Percentiles rank a stretch among this genome's conserved stretches.
Evolutionary conservation across 2,797 vertebrate species (phyloP).

Genomic region (Sebastes itinus): DNA sequence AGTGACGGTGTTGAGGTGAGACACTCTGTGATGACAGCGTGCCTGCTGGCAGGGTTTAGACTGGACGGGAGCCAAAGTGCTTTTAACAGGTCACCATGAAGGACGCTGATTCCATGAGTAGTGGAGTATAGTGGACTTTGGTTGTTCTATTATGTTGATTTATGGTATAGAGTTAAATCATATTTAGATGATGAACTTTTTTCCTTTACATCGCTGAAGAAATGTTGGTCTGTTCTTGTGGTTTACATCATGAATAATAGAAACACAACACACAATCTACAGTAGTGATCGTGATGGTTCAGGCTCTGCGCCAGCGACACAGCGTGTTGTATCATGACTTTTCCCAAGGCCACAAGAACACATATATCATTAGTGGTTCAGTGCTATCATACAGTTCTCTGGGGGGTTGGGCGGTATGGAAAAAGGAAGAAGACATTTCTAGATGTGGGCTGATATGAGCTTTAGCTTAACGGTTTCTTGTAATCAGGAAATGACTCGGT

Average conservation of each 20-base stretch:
- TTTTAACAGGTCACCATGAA: slow-evolving; percentile 35
- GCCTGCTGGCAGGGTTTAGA: neutral
- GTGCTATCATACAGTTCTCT: slow-evolving; percentile 30
- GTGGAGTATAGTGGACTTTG: neutral
- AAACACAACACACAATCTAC: neutral
- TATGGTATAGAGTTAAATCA: neutral
- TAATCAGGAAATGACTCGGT: slow-evolving; percentile 52
- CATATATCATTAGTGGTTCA: slow-evolving; percentile 25
- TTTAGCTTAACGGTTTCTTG: slow-evolving; percentile 37
- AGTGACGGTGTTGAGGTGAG: slow-evolving; percentile 7
- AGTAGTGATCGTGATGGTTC: slow-evolving; percentile 1
- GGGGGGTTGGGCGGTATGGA: slow-evolving; percentile 32
- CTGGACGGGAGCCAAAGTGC: slow-evolving; percentile 10
- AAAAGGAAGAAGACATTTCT: slow-evolving; percentile 37
- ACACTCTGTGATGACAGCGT: neutral
- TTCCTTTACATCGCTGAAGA: neutral
- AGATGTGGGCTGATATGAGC: slow-evolving; percentile 30
- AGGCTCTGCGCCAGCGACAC: slow-evolving; percentile 14
- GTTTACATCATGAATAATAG: neutral
- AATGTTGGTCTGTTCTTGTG: neutral
- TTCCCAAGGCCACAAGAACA: slow-evolving; percentile 43
- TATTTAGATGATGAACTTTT: neutral
- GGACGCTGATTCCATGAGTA: neutral
- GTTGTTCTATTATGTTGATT: neutral
- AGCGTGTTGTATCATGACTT: slow-evolving; percentile 13